Evolutionary conservation across 2,797 vertebrate species (phyloP).

Genomic region (Pelodytes ibericus): DNA sequence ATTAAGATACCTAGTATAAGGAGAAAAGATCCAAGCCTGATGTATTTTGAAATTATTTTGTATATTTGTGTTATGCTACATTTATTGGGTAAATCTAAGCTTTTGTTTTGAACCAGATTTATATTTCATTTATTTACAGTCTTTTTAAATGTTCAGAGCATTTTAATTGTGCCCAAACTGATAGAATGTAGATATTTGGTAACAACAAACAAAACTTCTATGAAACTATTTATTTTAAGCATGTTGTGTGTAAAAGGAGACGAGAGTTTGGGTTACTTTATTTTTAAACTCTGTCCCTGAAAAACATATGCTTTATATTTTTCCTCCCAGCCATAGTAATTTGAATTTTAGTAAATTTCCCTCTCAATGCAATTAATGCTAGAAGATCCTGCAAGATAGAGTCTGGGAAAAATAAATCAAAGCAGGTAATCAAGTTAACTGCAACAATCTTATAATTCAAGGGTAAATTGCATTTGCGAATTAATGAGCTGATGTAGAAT

Average conservation of each 20-base stretch:
- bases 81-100: too few species aligned
- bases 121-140: too few species aligned
- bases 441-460: neutral
- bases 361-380: neutral
- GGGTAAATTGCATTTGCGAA: neutral
- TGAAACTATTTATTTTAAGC: neutral
- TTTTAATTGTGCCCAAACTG: too few species aligned
- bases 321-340: neutral
- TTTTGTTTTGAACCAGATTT: too few species aligned
- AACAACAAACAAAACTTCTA: neutral
- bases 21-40: too few species aligned
- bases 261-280: conserved; percentile 2
- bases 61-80: too few species aligned
- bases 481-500: neutral
- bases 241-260: neutral
- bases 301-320: conserved; percentile 19
- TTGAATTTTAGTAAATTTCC: neutral
- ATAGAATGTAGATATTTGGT: neutral
- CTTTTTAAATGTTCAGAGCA: too few species aligned
- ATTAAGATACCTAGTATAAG: too few species aligned
- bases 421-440: neutral
- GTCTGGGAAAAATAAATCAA: neutral
- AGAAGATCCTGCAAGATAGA: neutral
- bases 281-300: neutral
- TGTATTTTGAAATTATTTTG: too few species aligned